Conservation (phyloP, 2,113 vertebrate genomes). For the Mormyrus lacerda region DNA sequence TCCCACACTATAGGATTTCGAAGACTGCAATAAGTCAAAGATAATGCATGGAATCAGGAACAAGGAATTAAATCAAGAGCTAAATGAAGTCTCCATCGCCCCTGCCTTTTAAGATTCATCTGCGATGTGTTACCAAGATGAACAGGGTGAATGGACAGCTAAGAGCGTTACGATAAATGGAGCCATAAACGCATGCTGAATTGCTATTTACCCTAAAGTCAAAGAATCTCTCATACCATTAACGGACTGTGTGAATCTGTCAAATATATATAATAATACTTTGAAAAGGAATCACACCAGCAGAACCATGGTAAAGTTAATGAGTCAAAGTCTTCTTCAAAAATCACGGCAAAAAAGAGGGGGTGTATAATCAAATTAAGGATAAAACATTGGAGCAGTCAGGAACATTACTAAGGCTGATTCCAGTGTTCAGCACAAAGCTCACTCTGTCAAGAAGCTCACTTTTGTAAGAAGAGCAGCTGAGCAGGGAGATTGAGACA, state of each 20-base stretch:
- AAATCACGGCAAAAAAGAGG: neutral
- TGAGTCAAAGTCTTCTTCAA: neutral
- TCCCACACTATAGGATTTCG: neutral
- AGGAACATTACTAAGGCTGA: constrained; percentile 11
- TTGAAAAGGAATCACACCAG: neutral
- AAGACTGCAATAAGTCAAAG: neutral
- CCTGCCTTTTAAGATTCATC: neutral
- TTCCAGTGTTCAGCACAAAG: constrained; percentile 19
- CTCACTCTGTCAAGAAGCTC: constrained; percentile 5
- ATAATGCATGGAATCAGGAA: neutral
- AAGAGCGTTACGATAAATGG: neutral
- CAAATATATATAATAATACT: neutral
- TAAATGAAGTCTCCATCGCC: neutral
- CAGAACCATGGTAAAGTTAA: neutral
- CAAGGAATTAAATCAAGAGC: neutral
- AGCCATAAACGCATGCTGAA: neutral
- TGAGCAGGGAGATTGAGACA: constrained; percentile 17
- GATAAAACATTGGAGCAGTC: neutral
- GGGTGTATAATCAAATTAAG: neutral
- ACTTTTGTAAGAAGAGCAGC: neutral
- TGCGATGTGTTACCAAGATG: neutral
- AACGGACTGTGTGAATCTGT: neutral
- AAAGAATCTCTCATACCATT: neutral
- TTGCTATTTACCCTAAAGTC: neutral
- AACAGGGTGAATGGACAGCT: neutral